Conservation (phyloP, 1,140 invertebrate genomes). For the Cydia pomonella region DNA sequence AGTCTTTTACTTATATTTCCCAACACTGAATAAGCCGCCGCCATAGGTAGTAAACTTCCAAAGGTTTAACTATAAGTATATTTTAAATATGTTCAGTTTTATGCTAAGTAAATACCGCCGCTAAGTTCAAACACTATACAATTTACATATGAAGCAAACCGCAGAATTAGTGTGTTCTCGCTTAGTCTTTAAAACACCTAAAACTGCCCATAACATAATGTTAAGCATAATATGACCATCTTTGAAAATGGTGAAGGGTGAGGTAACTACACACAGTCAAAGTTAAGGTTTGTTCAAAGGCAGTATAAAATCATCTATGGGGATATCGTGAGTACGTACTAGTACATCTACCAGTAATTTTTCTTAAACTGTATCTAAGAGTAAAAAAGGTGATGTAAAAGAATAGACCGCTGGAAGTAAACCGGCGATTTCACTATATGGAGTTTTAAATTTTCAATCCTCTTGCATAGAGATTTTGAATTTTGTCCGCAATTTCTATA, state of each 20-base stretch:
- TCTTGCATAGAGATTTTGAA: too few species aligned
- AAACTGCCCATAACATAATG: slow-evolving; percentile 19
- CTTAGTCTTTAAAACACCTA: slow-evolving; percentile 20
- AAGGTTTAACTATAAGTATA: neutral
- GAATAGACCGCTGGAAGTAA: too few species aligned
- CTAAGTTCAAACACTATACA: slow-evolving; percentile 16
- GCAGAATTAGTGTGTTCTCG: neutral
- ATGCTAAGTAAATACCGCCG: slow-evolving; percentile 11
- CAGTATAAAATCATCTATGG: neutral
- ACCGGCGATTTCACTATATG: too few species aligned
- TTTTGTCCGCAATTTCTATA: too few species aligned
- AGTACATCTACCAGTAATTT: neutral
- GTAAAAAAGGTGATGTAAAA: too few species aligned
- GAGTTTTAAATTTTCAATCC: too few species aligned
- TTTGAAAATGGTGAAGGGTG: neutral
- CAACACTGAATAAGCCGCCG: neutral
- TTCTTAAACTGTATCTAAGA: too few species aligned
- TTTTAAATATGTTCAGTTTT: neutral
- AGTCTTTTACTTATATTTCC: neutral
- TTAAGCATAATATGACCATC: neutral
- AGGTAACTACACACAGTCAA: neutral
- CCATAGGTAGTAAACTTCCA: neutral
- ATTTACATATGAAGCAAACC: slow-evolving; percentile 23
- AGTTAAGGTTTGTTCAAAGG: neutral
- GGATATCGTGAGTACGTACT: neutral